Base-by-base conservation (phyloP, 2,113 vertebrate species). In the Gobius niger region DNA sequence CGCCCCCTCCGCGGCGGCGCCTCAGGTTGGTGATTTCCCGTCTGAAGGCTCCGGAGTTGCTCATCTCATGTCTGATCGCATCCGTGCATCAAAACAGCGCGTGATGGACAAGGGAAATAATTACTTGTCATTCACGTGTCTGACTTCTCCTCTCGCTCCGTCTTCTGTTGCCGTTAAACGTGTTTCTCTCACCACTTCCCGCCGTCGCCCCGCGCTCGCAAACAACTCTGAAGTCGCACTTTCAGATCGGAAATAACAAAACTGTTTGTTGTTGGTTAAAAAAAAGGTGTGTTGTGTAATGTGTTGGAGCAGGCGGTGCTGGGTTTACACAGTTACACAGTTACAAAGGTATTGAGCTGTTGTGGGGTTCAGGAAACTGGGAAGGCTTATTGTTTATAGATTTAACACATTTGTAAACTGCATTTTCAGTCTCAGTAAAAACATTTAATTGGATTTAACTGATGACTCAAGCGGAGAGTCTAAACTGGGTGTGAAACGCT, bases 31-130 rank as follows among this genome's bases (percentile, higher is more conserved):
- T 87, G 81, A 90, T 92, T 91, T 78, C 24, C 5, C 88, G 84
- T 82, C 71, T 88, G 84, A 83, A 85, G 88, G 87, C 88, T 89
- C 24, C 65, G 82, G 88, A 91, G 90, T 91, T 91, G 91, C 91
- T 92, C 83, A 84, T 90, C 90, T 92, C 90, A 89, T 86, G 88
- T 91, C 66, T 88, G 90, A 91, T 90, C 85, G 87, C 87, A 89
- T 89, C 86, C 90, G 77, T 47, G 90, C 89, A 90, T 92, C 91
- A 91, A 92, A 91, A 91, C 86, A 91, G 65, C 64, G 84, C 82
- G 89, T 93, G 93, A 93, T 78, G 85, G 93, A 93, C 91, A 92
- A 82, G 90, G 79, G 87, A 88, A 91, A 92, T 92, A 93, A 94
- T 94, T 92, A 91, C 90, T 90, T 93, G 91, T 93, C 91, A 92